Evolutionary conservation across 2,797 vertebrate species (phyloP).

Genomic region (Halcyon badia): DNA sequence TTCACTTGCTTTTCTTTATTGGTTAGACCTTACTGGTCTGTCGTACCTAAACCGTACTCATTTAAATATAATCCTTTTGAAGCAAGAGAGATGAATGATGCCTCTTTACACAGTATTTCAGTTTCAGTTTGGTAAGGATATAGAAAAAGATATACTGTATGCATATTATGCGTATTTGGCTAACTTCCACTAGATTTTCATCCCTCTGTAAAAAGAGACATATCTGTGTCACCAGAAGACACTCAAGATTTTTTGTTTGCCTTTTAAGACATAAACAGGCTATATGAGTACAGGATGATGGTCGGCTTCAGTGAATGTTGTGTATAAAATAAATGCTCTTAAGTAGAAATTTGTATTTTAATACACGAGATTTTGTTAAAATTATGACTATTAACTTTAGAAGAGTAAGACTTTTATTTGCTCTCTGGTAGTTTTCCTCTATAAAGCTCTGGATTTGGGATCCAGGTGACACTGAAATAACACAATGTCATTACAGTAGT

Average conservation of each 20-base stretch:
- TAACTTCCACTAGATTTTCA: neutral
- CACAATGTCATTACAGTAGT: neutral
- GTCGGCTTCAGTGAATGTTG: neutral
- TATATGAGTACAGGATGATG: neutral
- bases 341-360: neutral
- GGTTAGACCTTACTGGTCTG: neutral
- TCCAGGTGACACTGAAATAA: neutral
- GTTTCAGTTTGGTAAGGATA: neutral
- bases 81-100: neutral
- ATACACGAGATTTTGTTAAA: neutral
- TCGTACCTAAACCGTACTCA: neutral
- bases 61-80: neutral
- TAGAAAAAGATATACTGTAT: neutral
- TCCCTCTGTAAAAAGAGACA: neutral
- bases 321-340: neutral
- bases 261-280: neutral
- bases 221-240: neutral
- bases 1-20: neutral
- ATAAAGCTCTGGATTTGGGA: neutral
- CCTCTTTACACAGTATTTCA: neutral
- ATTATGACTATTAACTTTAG: neutral
- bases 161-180: neutral
- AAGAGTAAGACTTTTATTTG: neutral
- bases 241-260: neutral
- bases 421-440: neutral